These are phyloP conservation scores for Ptyas mucosa DNA, from an alignment of 2,113 vertebrate species.

Conservation along the genomic window DNA sequence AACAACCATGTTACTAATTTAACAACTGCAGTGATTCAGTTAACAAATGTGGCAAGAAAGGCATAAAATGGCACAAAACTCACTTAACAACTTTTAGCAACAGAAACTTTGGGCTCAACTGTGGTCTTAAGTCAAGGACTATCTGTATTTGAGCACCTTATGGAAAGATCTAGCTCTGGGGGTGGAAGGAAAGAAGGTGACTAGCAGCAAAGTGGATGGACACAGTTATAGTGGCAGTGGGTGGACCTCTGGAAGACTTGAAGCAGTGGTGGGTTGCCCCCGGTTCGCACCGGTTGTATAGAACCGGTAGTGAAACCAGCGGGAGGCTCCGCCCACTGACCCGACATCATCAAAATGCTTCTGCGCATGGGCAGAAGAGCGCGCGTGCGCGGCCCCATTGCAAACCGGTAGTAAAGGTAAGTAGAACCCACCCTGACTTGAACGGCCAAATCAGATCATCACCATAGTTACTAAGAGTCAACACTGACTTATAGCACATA, in stretches of 20 bases:
- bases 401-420: no score
- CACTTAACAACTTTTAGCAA: not conserved
- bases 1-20: not conserved
- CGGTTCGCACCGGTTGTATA: no score
- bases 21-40: not conserved
- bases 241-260: not conserved
- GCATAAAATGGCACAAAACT: not conserved
- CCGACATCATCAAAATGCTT: no score
- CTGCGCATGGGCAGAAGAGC: no score
- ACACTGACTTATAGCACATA: not conserved
- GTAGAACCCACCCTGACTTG: not conserved
- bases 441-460: not conserved
- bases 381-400: no score
- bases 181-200: not conserved
- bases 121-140: not conserved
- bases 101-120: not conserved
- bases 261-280: no score
- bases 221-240: not conserved
- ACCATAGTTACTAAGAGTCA: not conserved
- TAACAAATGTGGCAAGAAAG: not conserved
- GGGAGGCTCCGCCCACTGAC: no score
- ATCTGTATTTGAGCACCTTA: not conserved
- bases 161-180: not conserved
- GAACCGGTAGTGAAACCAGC: no score
- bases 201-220: not conserved